Evolutionary conservation across 2,888 invertebrate genomes (phyloP), one percentile per base, ranked within the genome.

Genomic region (Bhutanitis thaidina): DNA sequence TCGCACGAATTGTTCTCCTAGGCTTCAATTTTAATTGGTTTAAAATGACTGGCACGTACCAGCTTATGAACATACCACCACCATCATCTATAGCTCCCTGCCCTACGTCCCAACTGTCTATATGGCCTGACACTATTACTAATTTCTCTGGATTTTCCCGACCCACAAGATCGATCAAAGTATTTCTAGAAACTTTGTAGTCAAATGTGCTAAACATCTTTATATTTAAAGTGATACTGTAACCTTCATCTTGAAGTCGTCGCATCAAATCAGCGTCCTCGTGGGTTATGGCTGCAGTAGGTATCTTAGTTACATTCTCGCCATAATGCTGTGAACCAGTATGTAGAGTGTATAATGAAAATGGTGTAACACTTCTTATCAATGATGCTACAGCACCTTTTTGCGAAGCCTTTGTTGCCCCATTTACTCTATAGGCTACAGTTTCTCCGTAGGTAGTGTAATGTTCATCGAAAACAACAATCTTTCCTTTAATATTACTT

Each of bases 81-180:
- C 94, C 96, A 61, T 96, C 96, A 69, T 96, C 96, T 95, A 96
- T 95, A 0, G 96, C 96, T n/a, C 96, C 96, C 63, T 94, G 92
- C 1, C 96, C 96, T n/a, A 96, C 95, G 76, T 96, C 96, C 96
- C 96, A 96, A 68, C 95, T 95, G 69, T 96, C 96, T 36, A 96
- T 89, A 70, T 96, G 96, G 4, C 96, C 96, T 3, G 95, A 95
- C 32, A 96, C 91, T 4, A 96, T 87, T 0, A 96, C 96, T 0
- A 93, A 80, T 61, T 84, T 80, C 30, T 89, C 80, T 9, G 80
- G 77, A 39, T 75, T 25, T 7, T 65, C 60, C 9, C 60, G 73
- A 0, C 94, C 94, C 63, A 69, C 77, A 7, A 94, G 80, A 75
- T 96, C 95, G 1, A 92, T 91, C 4, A 96, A 80, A 0, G 93